These are phyloP conservation scores for Taxidea taxus DNA, from an alignment of 2,113 vertebrate species.

Conservation along the genomic window DNA sequence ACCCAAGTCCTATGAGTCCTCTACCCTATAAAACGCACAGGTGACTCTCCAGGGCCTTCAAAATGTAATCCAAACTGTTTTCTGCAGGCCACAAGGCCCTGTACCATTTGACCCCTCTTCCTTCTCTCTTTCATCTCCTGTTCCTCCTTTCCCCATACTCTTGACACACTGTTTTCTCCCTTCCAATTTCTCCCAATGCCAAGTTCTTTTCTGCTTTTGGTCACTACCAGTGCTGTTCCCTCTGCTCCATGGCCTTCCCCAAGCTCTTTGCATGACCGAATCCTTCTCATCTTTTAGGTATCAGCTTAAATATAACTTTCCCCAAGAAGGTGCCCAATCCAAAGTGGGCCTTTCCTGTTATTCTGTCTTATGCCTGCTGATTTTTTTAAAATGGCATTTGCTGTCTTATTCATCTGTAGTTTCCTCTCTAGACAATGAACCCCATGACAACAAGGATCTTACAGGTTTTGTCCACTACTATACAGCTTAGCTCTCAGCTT, in stretches of 20 bases:
- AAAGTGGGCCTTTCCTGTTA: background rate
- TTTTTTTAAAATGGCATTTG: background rate
- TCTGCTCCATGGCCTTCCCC: background rate
- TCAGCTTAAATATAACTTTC: background rate
- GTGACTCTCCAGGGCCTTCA: background rate
- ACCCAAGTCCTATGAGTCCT: background rate
- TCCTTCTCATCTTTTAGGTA: background rate
- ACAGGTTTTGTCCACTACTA: background rate
- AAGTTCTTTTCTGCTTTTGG: background rate
- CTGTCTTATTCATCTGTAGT: background rate
- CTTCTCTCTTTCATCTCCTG: background rate
- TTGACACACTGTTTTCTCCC: background rate
- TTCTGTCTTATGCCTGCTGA: background rate
- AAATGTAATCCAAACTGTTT: background rate
- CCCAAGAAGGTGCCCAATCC: background rate
- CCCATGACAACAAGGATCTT: background rate
- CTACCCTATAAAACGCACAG: background rate
- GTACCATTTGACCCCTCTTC: background rate
- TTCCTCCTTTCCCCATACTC: background rate
- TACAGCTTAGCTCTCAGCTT: background rate
- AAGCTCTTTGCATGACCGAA: background rate
- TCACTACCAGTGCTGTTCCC: background rate
- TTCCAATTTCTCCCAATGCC: background rate
- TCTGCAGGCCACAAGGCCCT: background rate
- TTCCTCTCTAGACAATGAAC: background rate